Evolutionary conservation across 2,113 vertebrate species (phyloP).

Genomic region (Chloropsis hardwickii): DNA sequence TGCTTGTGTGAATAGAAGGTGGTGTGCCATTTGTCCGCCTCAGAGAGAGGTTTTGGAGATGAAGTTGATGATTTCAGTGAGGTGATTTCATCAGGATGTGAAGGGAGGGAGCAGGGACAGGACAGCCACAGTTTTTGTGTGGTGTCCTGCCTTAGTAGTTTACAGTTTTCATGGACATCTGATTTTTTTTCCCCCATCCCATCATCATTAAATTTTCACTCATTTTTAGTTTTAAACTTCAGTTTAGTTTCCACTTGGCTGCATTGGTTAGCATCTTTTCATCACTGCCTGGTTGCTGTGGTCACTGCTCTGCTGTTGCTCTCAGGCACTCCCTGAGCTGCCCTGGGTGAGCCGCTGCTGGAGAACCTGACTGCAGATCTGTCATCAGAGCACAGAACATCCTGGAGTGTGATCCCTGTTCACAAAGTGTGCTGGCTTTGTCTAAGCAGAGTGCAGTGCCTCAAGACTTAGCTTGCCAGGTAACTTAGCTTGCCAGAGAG

Average conservation of each 20-base stretch:
- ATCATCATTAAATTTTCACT: neutral
- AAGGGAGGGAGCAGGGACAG: neutral
- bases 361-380: neutral
- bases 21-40: neutral
- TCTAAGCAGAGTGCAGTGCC: neutral
- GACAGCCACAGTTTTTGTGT: neutral
- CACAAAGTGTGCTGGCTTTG: neutral
- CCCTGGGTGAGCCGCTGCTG: neutral
- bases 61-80: neutral
- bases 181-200: fast-evolving
- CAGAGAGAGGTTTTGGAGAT: neutral
- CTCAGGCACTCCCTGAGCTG: neutral
- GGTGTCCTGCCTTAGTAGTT: neutral
- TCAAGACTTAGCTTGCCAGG: fast-evolving
- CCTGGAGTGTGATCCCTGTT: neutral
- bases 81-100: neutral
- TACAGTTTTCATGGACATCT: neutral
- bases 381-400: neutral
- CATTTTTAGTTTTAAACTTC: neutral
- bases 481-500: neutral
- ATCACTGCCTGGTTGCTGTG: neutral
- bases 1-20: neutral
- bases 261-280: neutral
- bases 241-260: neutral
- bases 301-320: neutral